Base-by-base conservation (phyloP, 2,888 invertebrate species). In the Ditula angustiorana region DNA sequence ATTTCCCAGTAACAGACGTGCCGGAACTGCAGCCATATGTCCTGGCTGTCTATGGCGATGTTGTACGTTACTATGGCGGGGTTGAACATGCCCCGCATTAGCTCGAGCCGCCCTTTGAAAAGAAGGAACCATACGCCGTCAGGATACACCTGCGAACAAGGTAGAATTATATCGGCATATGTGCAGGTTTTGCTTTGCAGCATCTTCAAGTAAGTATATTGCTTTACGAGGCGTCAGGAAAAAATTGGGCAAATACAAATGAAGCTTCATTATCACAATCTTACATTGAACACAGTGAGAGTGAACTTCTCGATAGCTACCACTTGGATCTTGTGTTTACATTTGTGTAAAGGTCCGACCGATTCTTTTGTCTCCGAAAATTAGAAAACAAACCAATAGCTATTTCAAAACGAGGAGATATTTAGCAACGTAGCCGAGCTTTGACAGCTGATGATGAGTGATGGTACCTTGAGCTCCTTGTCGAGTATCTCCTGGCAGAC, bases 1-100 rank as follows among this genome's bases (percentile, higher is more conserved):
- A 98, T 93, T 82, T 99, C 99, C 99, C 99, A 99, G 82, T 95
- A 98, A 84, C 98, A 98, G 2, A 98, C 88, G 81, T 98, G 98
- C 81, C 98, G 97, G 84, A 99, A 98, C 85, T 98, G 98, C 0
- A 95, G 95, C 97, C 98, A 98, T 49, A 96, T 93, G 67, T 95
- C 90, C 80, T 98, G 98, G 2, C 96, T 96, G 68, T 95, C 94
- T 92, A 97, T 96, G 0, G 98, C 97, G 71, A 94, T 95, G 67
- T 95, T 95, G 89, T 98, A 98, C 90, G 96, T 97, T 11, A 87
- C 83, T 41, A 96, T 94, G 11, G 97, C 96, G 26, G 94, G 93
- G 19, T 95, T 94, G 46, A 97, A 90, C 78, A 96, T 94, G 0
- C 98, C 98, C 67, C 95, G 95, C 79, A 98, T 95, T 76, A 98